Evolutionary conservation across 2,797 vertebrate genomes (phyloP).

Genomic region (Ceyx erithaca): DNA sequence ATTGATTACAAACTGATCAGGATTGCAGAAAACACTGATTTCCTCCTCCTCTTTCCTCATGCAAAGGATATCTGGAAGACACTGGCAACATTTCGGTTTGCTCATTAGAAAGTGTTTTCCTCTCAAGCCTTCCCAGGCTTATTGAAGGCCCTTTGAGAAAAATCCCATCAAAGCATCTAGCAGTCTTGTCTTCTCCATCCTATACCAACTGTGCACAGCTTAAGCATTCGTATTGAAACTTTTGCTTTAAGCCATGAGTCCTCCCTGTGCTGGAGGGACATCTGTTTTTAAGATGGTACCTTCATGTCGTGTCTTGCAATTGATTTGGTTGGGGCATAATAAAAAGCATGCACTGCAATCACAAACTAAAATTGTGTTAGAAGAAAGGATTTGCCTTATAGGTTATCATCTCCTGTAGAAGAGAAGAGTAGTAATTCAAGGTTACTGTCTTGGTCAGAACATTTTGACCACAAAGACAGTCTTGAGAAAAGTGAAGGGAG

Average conservation of each 20-base stretch:
- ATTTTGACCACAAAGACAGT: background rate
- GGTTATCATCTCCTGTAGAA: background rate
- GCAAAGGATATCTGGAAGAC: background rate
- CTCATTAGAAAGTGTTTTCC: background rate
- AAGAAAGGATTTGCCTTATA: background rate
- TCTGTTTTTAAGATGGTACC: background rate
- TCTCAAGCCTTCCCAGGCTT: background rate
- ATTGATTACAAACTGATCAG: background rate
- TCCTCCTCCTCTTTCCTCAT: background rate
- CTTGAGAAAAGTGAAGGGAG: background rate
- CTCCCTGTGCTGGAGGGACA: background rate
- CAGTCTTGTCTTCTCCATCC: background rate
- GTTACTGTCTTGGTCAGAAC: background rate
- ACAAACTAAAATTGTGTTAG: background rate
- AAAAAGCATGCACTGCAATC: background rate
- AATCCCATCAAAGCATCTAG: background rate
- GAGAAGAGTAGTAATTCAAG: background rate
- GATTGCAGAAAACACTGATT: fast-evolving
- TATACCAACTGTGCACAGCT: background rate
- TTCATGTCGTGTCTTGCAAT: no score
- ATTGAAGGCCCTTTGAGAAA: background rate
- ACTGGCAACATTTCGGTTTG: background rate
- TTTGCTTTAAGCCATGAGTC: background rate
- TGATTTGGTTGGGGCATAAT: background rate
- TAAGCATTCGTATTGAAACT: background rate